These are phyloP conservation scores for Oceanodroma leucorhoa DNA, from an alignment of 2,797 vertebrate species.

Conservation along the genomic window DNA sequence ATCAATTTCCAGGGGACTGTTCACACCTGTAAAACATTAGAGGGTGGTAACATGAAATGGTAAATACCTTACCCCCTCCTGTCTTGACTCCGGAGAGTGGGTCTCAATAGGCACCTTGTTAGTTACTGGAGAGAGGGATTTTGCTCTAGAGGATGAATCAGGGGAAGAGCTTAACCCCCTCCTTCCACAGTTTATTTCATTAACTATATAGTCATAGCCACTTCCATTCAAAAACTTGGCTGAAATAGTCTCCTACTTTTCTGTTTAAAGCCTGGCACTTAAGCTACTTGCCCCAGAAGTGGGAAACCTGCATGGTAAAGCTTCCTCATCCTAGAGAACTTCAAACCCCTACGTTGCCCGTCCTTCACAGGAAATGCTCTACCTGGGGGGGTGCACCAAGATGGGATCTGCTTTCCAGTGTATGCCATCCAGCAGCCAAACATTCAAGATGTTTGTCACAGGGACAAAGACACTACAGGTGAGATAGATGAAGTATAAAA, in stretches of 20 bases:
- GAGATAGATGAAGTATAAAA: background rate
- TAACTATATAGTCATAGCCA: background rate
- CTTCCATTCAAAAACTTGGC: background rate
- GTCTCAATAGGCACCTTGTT: background rate
- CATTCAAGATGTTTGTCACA: background rate
- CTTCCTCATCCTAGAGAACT: background rate
- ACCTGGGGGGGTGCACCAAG: background rate
- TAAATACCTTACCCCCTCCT: background rate
- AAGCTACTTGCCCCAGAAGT: background rate
- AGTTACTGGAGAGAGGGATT: background rate
- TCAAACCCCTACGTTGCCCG: background rate
- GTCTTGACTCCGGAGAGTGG: background rate
- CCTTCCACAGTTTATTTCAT: background rate
- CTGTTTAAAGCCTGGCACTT: background rate
- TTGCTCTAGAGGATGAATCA: background rate
- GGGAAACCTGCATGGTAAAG: background rate
- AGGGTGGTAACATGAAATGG: background rate
- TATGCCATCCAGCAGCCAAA: background rate
- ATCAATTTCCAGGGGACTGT: background rate
- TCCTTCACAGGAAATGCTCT: background rate
- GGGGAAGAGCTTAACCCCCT: background rate
- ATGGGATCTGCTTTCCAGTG: background rate
- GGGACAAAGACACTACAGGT: background rate
- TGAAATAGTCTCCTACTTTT: background rate
- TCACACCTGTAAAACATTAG: background rate